Evolutionary conservation across 2,888 invertebrate species (phyloP).

Genomic region (Chloroclysta siterata): DNA sequence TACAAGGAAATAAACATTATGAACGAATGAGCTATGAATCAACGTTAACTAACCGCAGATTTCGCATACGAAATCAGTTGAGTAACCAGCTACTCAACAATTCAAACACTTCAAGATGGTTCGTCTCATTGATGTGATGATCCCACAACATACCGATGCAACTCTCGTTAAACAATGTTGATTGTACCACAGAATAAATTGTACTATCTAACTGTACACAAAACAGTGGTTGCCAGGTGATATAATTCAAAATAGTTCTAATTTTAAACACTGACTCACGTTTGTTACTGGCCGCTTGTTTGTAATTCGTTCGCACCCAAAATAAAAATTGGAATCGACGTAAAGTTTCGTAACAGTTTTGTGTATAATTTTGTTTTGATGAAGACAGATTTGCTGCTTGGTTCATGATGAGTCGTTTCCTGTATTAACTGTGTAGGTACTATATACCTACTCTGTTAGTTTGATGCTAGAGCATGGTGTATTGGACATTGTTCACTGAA

Average conservation of each 20-base stretch:
- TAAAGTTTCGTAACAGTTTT: constrained; percentile 56
- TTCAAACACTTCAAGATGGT: not conserved
- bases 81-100: constrained; percentile 1
- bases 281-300: constrained; percentile 57
- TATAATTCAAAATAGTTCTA: constrained; percentile 59
- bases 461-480: not conserved
- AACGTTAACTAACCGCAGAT: constrained; percentile 7
- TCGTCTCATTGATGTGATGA: constrained; percentile 8
- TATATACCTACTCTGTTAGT: not conserved
- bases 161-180: constrained; percentile 19
- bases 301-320: constrained; percentile 62
- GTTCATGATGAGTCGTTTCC: not conserved
- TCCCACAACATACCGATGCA: constrained; percentile 29
- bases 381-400: not conserved
- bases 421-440: not conserved
- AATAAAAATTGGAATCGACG: constrained; percentile 65
- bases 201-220: constrained; percentile 28
- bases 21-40: constrained; percentile 1
- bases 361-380: constrained; percentile 35
- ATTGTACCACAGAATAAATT: constrained; percentile 7
- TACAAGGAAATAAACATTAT: not conserved
- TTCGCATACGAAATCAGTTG: not conserved
- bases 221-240: constrained; percentile 63
- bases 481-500: constrained; percentile 16
- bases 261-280: constrained; percentile 61